Conservation (phyloP, 2,113 vertebrate genomes). For the Castor canadensis region DNA sequence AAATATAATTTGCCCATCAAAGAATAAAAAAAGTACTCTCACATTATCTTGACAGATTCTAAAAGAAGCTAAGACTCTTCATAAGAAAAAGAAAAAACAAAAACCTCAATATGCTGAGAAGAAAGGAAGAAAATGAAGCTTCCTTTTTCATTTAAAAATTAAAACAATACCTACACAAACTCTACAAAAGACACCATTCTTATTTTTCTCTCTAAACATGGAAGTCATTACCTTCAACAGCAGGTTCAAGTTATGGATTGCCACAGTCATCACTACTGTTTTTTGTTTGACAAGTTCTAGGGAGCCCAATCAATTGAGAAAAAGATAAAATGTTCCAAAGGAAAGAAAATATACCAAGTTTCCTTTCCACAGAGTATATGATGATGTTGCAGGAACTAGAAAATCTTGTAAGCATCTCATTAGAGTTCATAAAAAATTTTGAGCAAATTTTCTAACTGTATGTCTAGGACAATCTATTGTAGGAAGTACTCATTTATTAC, state of each 20-base stretch:
- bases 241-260: not conserved
- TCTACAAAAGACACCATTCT: not conserved
- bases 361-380: not conserved
- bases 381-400: not conserved
- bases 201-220: not conserved
- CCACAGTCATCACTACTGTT: not conserved
- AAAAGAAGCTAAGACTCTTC: too few species aligned
- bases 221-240: not conserved
- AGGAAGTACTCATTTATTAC: not conserved
- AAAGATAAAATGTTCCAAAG: not conserved
- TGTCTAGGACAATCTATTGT: too few species aligned
- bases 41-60: too few species aligned
- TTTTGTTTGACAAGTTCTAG: not conserved
- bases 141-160: not conserved
- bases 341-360: not conserved
- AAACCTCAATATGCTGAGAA: not conserved
- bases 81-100: not conserved
- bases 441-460: not conserved
- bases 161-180: not conserved
- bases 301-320: not conserved
- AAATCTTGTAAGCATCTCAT: not conserved
- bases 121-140: not conserved
- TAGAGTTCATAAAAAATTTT: not conserved
- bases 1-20: not conserved
- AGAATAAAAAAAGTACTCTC: not conserved